Base-by-base conservation (phyloP, 2,113 vertebrate genomes). In the Pleuronectes platessa region DNA sequence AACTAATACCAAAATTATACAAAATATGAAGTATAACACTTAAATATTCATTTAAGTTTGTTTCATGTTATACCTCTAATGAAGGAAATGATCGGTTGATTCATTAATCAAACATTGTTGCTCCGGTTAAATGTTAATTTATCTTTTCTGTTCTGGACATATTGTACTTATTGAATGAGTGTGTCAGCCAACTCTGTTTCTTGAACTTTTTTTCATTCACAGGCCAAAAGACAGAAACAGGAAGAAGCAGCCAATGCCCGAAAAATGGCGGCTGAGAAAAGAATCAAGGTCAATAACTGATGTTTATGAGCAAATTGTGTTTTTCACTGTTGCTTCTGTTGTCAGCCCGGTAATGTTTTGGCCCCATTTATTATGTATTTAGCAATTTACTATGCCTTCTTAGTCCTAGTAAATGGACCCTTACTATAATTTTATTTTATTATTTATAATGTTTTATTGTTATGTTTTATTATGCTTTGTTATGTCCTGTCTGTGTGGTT, bases 201-300 rank as follows among this genome's bases (percentile, higher is more conserved):
- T 86, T 95, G 92, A 93, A 91, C 95, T 81, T 95, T 96, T 96
- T 94, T 95, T 78, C 88, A 90, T 91, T 89, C 89, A 89, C 93
- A 99, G 97, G 97, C 95, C 65, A 99, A 97, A 95, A 97, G 96
- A 94, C 98, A 94, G 93, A 98, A 95, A 95, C 99, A 97, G 88
- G 97, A 98, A 93, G 96, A 96, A 92, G 97, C 96, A 55, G 96
- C 95, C 87, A 98, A 97, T 94, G 96, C 97, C 86, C 98, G 96
- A 95, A 96, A 98, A 93, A 70, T 98, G 93, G 97, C 98, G 90
- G 96, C 97, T 20, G 97, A 98, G 93, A 98, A 97, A 93, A 95
- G 97, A 93, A 97, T 94, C 92, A 96, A 99, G 96, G 97, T 97
- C 92, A 95, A 94, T 61, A 23, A 62, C 12, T 5, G 18, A 74